phyloP scores from a whole-genome alignment of 2,113 vertebrate genomes.

The Notiomystis cincta region DNA sequence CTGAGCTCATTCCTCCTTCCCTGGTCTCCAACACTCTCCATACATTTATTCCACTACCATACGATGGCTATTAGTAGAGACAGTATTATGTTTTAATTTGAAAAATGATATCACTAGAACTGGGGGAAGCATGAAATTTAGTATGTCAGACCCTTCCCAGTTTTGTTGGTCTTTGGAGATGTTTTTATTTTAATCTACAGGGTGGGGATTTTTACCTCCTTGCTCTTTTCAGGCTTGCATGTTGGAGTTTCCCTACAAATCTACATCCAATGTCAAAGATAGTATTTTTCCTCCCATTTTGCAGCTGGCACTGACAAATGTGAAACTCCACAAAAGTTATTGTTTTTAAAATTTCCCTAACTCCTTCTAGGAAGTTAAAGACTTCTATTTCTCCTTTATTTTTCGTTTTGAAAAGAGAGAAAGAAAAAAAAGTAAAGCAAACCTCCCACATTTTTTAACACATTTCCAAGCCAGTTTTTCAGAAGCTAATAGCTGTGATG shows the following conservation, averaged over 20 bases:
- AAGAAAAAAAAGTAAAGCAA: not conserved
- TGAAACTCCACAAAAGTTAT: not conserved
- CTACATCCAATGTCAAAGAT: not conserved
- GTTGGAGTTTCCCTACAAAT: not conserved
- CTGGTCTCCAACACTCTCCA: constrained; percentile 14
- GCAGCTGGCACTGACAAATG: not conserved
- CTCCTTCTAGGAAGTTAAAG: not conserved
- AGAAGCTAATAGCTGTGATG: not conserved
- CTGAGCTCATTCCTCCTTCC: constrained; percentile 37
- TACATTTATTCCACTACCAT: constrained; percentile 51
- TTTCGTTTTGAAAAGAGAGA: too few relatives aligned
- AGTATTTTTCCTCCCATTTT: constrained; percentile 1
- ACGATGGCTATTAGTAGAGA: constrained; percentile 1
- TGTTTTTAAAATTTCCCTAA: not conserved
- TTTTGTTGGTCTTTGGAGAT: not conserved
- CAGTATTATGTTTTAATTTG: not conserved
- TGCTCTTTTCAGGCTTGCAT: not conserved
- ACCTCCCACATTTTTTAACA: rapidly evolving
- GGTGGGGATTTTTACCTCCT: not conserved
- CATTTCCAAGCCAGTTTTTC: not conserved
- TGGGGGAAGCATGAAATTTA: not conserved
- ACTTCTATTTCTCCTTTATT: not conserved
- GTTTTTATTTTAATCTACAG: not conserved
- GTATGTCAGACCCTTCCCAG: not conserved
- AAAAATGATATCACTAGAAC: not conserved